These are phyloP conservation scores for Ceratosolen fusciceps DNA, from an alignment of 1,140 invertebrate genomes.

Conservation along the genomic window DNA sequence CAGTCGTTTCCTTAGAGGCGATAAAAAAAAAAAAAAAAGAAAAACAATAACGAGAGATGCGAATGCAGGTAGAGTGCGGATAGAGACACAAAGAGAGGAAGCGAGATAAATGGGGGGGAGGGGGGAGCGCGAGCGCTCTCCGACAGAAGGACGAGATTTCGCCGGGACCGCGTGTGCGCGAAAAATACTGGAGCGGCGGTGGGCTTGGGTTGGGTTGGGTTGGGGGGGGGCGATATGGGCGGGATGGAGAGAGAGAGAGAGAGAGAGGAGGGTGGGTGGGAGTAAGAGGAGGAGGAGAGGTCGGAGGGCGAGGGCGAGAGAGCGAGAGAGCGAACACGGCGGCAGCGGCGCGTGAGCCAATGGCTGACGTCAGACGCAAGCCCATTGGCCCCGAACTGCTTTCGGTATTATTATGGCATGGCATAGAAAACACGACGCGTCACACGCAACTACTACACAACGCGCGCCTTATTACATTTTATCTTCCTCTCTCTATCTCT, in stretches of 20 bases:
- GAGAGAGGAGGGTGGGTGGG: too few species aligned
- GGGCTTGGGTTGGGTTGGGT: too few species aligned
- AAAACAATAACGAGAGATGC: conserved; percentile 4
- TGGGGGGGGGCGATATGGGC: too few species aligned
- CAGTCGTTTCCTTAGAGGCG: not conserved
- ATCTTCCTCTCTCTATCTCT: not conserved
- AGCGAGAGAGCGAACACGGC: not conserved
- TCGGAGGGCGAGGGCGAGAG: not conserved
- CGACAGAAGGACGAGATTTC: conserved; percentile 1
- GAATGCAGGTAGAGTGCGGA: conserved; percentile 22
- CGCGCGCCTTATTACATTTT: not conserved
- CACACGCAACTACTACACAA: not conserved
- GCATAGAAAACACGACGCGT: conserved; percentile 1
- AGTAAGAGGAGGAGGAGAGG: not conserved
- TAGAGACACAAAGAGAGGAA: conserved; percentile 45
- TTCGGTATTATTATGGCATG: conserved; percentile 22
- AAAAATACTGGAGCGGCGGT: conserved; percentile 11
- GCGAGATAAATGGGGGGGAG: conserved; percentile 25
- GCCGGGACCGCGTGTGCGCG: conserved; percentile 34
- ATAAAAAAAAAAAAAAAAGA: too few species aligned
- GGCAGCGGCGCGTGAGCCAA: conserved; percentile 7
- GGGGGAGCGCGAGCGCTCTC: conserved; percentile 14
- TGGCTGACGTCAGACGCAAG: conserved; percentile 33
- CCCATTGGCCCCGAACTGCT: conserved; percentile 20
- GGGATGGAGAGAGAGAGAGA: not conserved